phyloP scores from a whole-genome alignment of 2,797 vertebrate genomes.

The Rhinella marina region DNA sequence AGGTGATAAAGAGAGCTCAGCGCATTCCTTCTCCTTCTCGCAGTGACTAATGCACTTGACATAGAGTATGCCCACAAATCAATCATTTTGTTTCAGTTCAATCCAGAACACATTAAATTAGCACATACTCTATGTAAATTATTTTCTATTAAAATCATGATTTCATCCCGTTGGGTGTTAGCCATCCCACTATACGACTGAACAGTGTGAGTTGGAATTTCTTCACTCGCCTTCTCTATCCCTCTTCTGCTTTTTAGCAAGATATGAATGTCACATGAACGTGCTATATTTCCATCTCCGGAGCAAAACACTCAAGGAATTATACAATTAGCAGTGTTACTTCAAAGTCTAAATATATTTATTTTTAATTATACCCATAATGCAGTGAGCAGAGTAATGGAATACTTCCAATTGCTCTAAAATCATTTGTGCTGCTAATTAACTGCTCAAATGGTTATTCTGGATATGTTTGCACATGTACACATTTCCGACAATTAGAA shows the following conservation, averaged over 20 bases:
- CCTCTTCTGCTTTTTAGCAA: constrained; percentile 1
- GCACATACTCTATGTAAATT: neutral
- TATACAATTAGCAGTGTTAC: constrained; percentile 52
- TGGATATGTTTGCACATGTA: constrained; percentile 48
- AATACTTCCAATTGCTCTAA: constrained; percentile 55
- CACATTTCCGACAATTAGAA: constrained; percentile 49
- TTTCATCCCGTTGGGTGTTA: neutral
- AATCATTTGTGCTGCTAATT: constrained; percentile 59
- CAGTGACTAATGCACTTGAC: no score
- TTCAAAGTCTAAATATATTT: constrained; percentile 53
- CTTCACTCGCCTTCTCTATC: neutral
- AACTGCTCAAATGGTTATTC: constrained; percentile 51
- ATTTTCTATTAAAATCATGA: neutral
- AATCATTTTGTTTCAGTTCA: no score
- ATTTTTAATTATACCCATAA: constrained; percentile 62
- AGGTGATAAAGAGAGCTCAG: no score
- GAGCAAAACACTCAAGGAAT: constrained; percentile 50
- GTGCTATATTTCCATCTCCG: constrained; percentile 29
- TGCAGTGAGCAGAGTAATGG: constrained; percentile 52
- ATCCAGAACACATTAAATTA: neutral
- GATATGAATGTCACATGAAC: constrained; percentile 31
- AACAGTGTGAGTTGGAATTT: neutral
- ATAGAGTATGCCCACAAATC: no score
- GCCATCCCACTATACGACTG: neutral
- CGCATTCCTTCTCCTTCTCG: no score